Conservation (phyloP, 2,888 invertebrate genomes). For the Tetragonula carbonaria region DNA sequence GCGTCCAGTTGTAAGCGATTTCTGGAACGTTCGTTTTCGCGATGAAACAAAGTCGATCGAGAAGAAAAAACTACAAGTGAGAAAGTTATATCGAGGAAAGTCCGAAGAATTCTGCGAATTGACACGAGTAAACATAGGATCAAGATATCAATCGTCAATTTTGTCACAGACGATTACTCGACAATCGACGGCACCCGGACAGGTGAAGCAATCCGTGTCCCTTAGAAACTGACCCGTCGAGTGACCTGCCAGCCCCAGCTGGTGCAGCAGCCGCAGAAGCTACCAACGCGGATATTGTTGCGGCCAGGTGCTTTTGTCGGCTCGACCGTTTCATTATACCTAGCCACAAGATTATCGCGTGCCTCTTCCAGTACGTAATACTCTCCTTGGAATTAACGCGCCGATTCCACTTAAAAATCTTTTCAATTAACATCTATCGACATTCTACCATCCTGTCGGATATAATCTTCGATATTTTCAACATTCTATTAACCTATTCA, state of each 20-base stretch:
- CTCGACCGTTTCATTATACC: conserved; percentile 62
- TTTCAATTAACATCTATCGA: background rate
- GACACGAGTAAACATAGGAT: background rate
- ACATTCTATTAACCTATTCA: too few relatives aligned
- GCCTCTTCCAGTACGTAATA: conserved; percentile 34
- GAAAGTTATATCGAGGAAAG: too few relatives aligned
- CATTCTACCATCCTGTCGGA: too few relatives aligned
- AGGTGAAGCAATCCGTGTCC: conserved; percentile 57
- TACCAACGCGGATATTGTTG: conserved; percentile 60
- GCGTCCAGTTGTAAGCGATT: too few relatives aligned
- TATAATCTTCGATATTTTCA: too few relatives aligned
- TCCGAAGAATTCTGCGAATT: too few relatives aligned
- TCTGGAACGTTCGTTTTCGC: too few relatives aligned
- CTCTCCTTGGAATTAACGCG: conserved; percentile 27
- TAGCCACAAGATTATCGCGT: conserved; percentile 54
- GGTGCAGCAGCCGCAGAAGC: conserved; percentile 60
- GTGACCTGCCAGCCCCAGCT: conserved; percentile 63
- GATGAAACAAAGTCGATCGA: too few relatives aligned
- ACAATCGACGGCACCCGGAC: conserved; percentile 29
- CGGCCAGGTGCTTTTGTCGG: conserved; percentile 62
- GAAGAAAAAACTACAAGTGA: too few relatives aligned
- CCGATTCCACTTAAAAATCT: background rate
- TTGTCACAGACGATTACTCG: background rate
- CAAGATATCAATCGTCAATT: background rate
- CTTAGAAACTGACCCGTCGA: conserved; percentile 59